phyloP scores from a whole-genome alignment of 1,140 invertebrate genomes.

The Steinernema feltiae region DNA sequence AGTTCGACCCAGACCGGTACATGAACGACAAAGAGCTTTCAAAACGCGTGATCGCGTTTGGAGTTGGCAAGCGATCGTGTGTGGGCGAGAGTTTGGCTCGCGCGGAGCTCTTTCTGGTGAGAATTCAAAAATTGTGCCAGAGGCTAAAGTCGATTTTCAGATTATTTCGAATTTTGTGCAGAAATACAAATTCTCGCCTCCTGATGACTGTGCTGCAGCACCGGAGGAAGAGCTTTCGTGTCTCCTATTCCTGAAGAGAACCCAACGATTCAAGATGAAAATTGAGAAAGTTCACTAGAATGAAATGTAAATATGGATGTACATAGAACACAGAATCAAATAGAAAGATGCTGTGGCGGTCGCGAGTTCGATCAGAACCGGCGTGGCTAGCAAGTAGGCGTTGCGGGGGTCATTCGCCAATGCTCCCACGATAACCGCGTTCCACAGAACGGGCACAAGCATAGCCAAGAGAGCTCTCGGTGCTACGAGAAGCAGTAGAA shows the following conservation, averaged over 20 bases:
- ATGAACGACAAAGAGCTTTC: constrained; percentile 69
- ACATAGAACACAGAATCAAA: too few species aligned
- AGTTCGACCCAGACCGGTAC: constrained; percentile 66
- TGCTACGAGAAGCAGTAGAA: too few species aligned
- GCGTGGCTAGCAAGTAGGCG: too few species aligned
- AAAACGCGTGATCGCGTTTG: constrained; percentile 81
- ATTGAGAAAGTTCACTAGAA: background rate
- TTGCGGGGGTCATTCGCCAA: too few species aligned
- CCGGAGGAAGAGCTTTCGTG: background rate
- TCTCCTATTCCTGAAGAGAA: background rate
- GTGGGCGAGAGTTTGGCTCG: constrained; percentile 77
- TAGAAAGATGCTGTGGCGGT: too few species aligned
- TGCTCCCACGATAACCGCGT: too few species aligned
- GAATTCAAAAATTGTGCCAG: constrained; percentile 63
- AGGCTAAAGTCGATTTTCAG: too few species aligned
- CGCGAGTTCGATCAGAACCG: too few species aligned
- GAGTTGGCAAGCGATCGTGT: constrained; percentile 75
- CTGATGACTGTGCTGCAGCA: background rate
- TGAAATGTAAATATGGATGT: too few species aligned
- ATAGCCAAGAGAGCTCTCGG: too few species aligned
- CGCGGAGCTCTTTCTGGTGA: constrained; percentile 83
- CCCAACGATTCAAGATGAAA: background rate
- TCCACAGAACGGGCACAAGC: too few species aligned
- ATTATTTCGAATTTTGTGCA: background rate
- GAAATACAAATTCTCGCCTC: background rate